Base-by-base conservation (phyloP, 2,797 vertebrate genomes). In the Poeciliopsis paucimaculata region DNA sequence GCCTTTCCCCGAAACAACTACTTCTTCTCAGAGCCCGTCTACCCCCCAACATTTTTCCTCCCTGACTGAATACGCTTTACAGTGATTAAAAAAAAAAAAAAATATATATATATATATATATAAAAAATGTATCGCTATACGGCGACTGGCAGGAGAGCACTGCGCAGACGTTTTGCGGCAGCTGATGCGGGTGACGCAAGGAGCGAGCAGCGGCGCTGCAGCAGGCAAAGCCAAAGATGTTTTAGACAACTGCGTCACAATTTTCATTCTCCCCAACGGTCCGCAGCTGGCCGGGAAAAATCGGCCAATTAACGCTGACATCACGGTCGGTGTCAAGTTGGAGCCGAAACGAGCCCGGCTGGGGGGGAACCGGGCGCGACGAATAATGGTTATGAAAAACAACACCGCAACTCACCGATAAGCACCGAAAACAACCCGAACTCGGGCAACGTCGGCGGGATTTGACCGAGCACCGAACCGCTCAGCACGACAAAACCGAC, bases 231-330 rank as follows among this genome's bases (percentile, higher is more conserved):
- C 79, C 81, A 87, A 90, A 94, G 80, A 90, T 92, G 89, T 95
- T 95, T 94, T 95, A 95, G 89, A 92, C 88, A 96, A 96, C 96
- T 96, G 96, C 96, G 96, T 96, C 96, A 96, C 96, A 96, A 95
- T 96, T 94, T 95, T 94, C 94, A 86, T 89, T 93, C 94, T 93
- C 88, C 93, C 80, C 89, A 88, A 91, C 88, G 93, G 91, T 94
- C 91, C 90, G 94, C 94, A 94, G 92, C 82, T 93, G 90, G 79
- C 78, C 90, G 85, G 82, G 31, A 5, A 91, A 92, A 93, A 88
- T 78, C 82, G 87, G 87, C 88, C 85, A 74, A 90, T 91, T 92
- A 91, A 82, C 83, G 75, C 46, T 53, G 72, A 39, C 78, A 62
- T 18, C 20, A 43, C 76, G 41, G 41, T 31, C 57, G 68, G 57